Evolutionary conservation across 2,797 vertebrate genomes (phyloP).

Genomic region (Neosilurus mollespiculum): DNA sequence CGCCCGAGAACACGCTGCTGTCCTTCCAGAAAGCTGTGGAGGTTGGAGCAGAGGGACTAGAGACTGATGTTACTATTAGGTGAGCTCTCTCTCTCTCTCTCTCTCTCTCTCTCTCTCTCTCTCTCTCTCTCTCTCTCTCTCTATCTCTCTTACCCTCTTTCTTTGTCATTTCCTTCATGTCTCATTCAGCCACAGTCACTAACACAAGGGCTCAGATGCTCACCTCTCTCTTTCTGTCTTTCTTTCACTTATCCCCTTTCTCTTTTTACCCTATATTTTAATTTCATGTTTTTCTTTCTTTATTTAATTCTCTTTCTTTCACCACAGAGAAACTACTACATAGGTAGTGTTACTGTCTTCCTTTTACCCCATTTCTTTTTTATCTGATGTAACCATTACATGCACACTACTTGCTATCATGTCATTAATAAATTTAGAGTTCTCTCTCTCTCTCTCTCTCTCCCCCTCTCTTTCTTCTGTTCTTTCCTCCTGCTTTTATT

Average conservation of each 20-base stretch:
- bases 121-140: background rate
- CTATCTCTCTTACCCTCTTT: too few species aligned
- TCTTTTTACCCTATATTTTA: too few species aligned
- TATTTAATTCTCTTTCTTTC: background rate
- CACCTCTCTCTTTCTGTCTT: background rate
- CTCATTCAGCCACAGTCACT: background rate
- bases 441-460: background rate
- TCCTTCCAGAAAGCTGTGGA: conserved; percentile 88
- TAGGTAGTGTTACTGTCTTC: background rate
- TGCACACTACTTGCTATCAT: background rate
- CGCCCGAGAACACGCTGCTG: conserved; percentile 90
- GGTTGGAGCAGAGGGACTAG: conserved; percentile 77
- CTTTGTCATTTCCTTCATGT: too few species aligned
- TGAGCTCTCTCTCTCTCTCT: conserved; percentile 56
- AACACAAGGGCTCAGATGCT: background rate
- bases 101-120: background rate
- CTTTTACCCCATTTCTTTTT: background rate
- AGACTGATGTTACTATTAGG: conserved; percentile 88
- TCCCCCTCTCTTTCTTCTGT: too few species aligned
- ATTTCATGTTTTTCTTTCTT: background rate
- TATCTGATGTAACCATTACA: background rate
- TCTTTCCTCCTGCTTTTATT: background rate
- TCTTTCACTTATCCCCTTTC: background rate
- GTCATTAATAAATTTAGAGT: background rate
- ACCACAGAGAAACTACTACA: conserved; percentile 1